Base-by-base conservation (phyloP, 1,140 invertebrate genomes). In the Atta colombica region DNA sequence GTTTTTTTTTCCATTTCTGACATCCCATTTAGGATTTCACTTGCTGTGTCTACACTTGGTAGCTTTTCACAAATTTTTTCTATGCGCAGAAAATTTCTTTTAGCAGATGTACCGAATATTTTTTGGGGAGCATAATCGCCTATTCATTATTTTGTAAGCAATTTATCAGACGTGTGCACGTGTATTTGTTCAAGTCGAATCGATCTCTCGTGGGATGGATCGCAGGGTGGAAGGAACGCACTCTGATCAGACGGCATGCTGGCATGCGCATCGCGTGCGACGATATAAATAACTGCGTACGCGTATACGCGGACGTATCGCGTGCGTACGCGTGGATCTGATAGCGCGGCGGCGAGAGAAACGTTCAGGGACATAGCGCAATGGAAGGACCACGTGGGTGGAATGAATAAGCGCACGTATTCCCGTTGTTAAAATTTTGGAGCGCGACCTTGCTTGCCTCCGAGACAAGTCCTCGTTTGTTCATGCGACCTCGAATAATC, bases 291-390 rank as follows among this genome's bases (percentile, higher is more conserved):
- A 72, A n/a, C 39, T 51, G 49, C 16, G 21, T 28, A 28, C 45
- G 21, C 45, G 21, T 28, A 53, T 16, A 69, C 69, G 71, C 16
- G 51, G 28, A 77, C 81, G 82, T 49, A 51, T 89, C 81, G 72
- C 81, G 87, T 63, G 45, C 75, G 63, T 74, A 86, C 81, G 88
- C 82, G 82, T 89, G 69, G 78, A 88, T 85, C 68, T 58, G 55
- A 21, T 35, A 4, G 51, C 51, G 51, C 53, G 28, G 14, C 69
- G 87, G 71, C 80, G n/a, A 55, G 81, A 88, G 66, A 85, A 88
- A 85, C 81, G 51, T 21, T 88, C 87, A 88, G 88, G 81, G 74
- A 87, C 87, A 74, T 88, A 85, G n/a, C 8, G 18, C n/a, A 58
- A 60, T 16, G 51, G 31, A 84, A 49, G 28, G 55, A 63, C 18